Evolutionary conservation across 2,113 vertebrate genomes (phyloP).

Genomic region (Telmatochromis sp.): DNA sequence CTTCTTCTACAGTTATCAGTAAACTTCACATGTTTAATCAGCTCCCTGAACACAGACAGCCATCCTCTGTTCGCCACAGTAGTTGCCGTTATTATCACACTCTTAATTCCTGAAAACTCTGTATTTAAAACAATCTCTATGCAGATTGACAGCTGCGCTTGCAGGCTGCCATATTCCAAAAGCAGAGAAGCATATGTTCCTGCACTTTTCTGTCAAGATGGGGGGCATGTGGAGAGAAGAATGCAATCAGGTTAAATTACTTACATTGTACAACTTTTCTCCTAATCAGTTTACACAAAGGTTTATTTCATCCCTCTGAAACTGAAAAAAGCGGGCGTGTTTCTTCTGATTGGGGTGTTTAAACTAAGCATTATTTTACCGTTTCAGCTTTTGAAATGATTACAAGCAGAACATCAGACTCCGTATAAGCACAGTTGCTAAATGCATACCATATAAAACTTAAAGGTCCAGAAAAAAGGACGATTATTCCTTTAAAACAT

Average conservation of each 20-base stretch:
- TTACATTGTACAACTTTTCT: background rate
- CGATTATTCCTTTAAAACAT: constrained; percentile 19
- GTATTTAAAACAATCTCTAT: background rate
- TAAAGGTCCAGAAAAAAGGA: background rate
- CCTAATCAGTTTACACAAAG: background rate
- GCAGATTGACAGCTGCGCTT: background rate
- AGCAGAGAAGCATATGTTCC: background rate
- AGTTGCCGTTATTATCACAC: background rate
- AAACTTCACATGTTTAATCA: background rate
- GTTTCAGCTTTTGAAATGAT: background rate
- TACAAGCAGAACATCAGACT: background rate
- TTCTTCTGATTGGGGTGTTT: background rate
- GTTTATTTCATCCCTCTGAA: background rate
- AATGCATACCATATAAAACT: background rate
- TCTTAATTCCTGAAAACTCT: background rate
- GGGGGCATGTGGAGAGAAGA: background rate
- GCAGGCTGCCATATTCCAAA: background rate
- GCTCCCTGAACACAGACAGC: background rate
- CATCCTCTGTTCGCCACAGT: background rate
- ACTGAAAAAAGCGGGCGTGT: background rate
- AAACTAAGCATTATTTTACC: background rate
- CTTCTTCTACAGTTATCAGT: background rate
- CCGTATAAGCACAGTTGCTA: accelerated
- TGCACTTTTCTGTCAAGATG: background rate
- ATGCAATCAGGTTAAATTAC: background rate